Base-by-base conservation (phyloP, 2,797 vertebrate genomes). In the Silurus lanzhouensis region DNA sequence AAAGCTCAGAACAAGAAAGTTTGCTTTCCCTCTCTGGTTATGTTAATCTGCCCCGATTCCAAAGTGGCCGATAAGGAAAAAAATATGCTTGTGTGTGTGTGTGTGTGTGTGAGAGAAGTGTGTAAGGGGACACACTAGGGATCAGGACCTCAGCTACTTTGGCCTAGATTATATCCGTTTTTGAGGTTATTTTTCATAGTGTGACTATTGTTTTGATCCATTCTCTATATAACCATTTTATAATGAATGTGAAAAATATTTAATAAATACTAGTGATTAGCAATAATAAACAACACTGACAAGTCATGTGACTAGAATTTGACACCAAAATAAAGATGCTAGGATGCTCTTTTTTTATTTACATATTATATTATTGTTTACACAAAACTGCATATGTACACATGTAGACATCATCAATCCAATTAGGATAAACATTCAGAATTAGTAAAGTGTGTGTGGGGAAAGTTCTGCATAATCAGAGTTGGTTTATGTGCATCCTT, bases 1-100 rank as follows among this genome's bases (percentile, higher is more conserved):
- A 83, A 83, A 66, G 63, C 64, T 64, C 75, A 77, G 83, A 85
- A 81, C 70, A 84, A 84, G 55, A 83, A 87, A 86, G 75, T 79
- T 88, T 67, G 67, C 52, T 5, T 70, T n/a, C 19, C 76, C 27
- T 44, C 57, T 44, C 83, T 71, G 60, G 58, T 84, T 66, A 82
- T 67, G 81, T 55, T 84, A 82, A 76, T 87, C 83, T 75, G 74
- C 71, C 67, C 74, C 46, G 57, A 85, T 71, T 88, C 83, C 76
- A 55, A 83, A 88, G 83, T 83, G 88, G 55, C 83, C 87, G 22
- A 72, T 52, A 22, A 14, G 9, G 76, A 82, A 80, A 84, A 27
- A 27, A 27, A 27, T 27, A 27, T 27, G 27, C 27, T 27, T 27
- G 13, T 83, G 38, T 48, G 22, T 74, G 63, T 52, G 74, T 61